Base-by-base conservation (phyloP, 1,140 invertebrate species). In the Tenebrio molitor region DNA sequence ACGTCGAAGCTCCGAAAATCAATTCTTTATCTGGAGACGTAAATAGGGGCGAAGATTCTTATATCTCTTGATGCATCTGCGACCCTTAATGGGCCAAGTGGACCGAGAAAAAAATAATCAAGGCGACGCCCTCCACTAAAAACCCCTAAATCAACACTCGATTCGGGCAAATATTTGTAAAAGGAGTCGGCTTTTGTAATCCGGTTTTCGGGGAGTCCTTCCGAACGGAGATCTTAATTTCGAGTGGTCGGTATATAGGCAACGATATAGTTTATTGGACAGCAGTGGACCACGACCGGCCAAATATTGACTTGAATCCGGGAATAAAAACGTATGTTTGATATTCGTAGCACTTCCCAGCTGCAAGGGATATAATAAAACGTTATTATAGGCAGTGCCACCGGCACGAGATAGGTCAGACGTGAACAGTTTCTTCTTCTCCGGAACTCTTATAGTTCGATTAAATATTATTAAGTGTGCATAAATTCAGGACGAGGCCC, bases 261-360 rank as follows among this genome's bases (percentile, higher is more conserved):
- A 8, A 41, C 33, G 19, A 65, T 65, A 65, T 65, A 65, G 33
- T 65, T 65, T 65, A 65, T 65, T 65, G 39, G 62, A 65, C 62
- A 65, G 62, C 62, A 42, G 33, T 65, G 62, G 62, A 65, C 62
- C 62, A 19, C 62, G 62, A 65, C 62, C 33, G 62, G 33, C 16
- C 67, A 69, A 69, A 69, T 69, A 69, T 69, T 69, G 67, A 58
- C 46, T 36, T 16, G 36, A 62, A 39, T 33, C 29, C 46, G 17
- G 41, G 36, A 69, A 69, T 69, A 69, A 69, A 69, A 69, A 58
- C 46, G 67, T 58, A 69, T 69, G 67, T 50, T 58, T 69, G 67
- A 69, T 39, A 69, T 69, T 69, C 67, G 46, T 50, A 36, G 46
- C 46, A 53, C 41, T 69, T 69, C 67, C 36, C 39, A 8, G 29